Conservation (phyloP, 2,797 vertebrate genomes). For the Catamblyrhynchus diadema region DNA sequence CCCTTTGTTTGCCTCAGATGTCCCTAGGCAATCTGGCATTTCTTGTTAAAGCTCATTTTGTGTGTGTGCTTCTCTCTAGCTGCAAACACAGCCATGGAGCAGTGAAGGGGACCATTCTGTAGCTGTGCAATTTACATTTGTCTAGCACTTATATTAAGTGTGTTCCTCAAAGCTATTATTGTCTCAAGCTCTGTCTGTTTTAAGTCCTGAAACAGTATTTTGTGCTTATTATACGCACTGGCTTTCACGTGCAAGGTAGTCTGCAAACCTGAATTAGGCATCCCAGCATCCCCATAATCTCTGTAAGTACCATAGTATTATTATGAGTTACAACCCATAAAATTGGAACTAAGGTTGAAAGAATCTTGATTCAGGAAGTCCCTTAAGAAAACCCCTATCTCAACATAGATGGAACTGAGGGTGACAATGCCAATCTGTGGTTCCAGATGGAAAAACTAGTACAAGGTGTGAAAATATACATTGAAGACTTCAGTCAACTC, state of each 20-base stretch:
- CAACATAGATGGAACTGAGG: not conserved
- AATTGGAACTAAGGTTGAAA: not conserved
- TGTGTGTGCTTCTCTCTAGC: not conserved
- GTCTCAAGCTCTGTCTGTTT: constrained; percentile 1
- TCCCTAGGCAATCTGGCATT: not conserved
- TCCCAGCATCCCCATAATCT: not conserved
- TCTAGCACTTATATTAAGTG: constrained; percentile 11
- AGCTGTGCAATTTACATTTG: not conserved
- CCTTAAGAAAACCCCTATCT: not conserved
- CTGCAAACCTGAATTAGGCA: constrained; percentile 16
- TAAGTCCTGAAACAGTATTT: constrained; percentile 30
- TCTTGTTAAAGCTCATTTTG: not conserved
- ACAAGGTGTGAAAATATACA: not conserved
- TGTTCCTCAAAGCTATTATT: constrained; percentile 14
- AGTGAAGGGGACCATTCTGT: not conserved
- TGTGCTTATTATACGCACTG: not conserved
- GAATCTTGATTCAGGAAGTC: not conserved
- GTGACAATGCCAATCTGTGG: not conserved
- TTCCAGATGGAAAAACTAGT: not conserved
- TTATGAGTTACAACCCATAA: not conserved
- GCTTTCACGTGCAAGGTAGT: constrained; percentile 21
- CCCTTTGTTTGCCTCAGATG: not conserved
- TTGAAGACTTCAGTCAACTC: not conserved
- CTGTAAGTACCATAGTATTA: not conserved
- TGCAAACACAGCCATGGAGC: not conserved